Evolutionary conservation across 2,888 invertebrate genomes (phyloP), one percentile per base, ranked within the genome.

Genomic region (Pterostichus madidus): DNA sequence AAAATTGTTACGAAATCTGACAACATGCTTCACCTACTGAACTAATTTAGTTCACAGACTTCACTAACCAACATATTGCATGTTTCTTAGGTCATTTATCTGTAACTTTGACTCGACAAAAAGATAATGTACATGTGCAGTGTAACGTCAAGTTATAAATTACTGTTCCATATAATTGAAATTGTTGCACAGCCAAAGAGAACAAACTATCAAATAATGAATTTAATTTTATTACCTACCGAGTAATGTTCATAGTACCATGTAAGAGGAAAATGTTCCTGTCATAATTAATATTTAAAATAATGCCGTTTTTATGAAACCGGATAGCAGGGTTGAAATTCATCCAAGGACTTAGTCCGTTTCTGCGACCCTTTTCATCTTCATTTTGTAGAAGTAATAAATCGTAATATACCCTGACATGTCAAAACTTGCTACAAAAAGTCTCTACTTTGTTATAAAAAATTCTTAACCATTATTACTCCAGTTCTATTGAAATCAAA

Each of bases 361-460:
- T 49, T 49, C 49, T 64, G 64, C 13, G 35, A 64, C 64, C 64
- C 64, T 64, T 64, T 64, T 64, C 64, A 64, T 64, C 64, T 64
- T 64, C 64, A 64, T 64, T 64, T 64, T 64, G 64, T 64, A 64
- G 64, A 64, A 35, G 64, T 64, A 64, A 64, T 64, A 64, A 64
- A 64, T 64, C 64, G 64, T 64, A 64, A 64, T 64, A 64, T 64
- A 64, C 64, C 64, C 64, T 31, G 64, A 64, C 64, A 39, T 64
- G 64, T 64, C 64, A 64, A 64, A 64, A 64, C 64, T 64, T 64
- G 59, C 64, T 64, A 64, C 64, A 64, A 64, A 64, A 64, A 64
- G 17, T 64, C 13, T n/a, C 64, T 64, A 64, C 64, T 64, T 64
- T 64, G 31, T 39, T 64, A 39, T 64, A 64, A 35, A 64, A 64